phyloP scores from a whole-genome alignment of 2,797 vertebrate genomes.

The Neosilurus mollespiculum region DNA sequence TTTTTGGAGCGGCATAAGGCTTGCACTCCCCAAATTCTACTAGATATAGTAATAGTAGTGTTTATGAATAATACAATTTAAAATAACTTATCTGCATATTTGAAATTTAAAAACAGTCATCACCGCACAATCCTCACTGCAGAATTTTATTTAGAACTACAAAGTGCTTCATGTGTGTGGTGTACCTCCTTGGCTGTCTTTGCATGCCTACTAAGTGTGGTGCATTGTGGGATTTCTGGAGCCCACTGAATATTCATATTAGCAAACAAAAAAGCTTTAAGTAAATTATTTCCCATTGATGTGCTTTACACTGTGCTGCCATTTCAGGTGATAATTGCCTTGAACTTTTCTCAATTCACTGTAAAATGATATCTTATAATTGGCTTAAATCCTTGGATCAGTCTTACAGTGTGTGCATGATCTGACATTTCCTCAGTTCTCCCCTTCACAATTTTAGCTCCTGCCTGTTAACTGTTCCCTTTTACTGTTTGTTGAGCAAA shows the following conservation, averaged over 20 bases:
- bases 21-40: too few species aligned
- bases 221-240: constrained; percentile 1
- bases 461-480: neutral
- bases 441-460: neutral
- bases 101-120: neutral
- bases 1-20: neutral
- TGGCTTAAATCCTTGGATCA: neutral
- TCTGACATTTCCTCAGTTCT: neutral
- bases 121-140: neutral
- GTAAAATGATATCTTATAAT: neutral
- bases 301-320: neutral
- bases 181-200: too few species aligned
- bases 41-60: neutral
- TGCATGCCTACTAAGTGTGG: neutral
- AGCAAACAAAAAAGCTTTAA: neutral
- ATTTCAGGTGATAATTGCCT: neutral
- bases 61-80: neutral
- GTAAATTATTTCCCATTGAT: neutral
- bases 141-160: neutral
- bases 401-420: neutral
- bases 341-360: neutral
- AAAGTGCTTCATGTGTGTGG: neutral
- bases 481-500: neutral
- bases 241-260: neutral
- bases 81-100: neutral